Conservation (phyloP, 2,888 invertebrate genomes). For the Volucella zonaria region DNA sequence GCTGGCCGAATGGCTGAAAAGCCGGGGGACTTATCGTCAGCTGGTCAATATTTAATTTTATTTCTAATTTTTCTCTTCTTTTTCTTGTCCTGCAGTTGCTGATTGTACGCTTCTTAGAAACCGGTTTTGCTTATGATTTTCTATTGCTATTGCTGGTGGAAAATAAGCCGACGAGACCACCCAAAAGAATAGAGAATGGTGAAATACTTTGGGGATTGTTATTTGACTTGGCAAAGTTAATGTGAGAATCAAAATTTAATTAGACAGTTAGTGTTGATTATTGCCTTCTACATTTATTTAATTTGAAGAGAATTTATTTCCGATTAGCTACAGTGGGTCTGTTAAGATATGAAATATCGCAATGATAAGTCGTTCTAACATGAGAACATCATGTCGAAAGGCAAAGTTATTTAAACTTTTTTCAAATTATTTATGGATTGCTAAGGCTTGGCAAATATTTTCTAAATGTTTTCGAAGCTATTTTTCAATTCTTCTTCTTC, state of each 20-base stretch:
- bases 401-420: no score
- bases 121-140: constrained; percentile 11
- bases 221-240: not conserved
- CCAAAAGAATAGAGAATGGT: constrained; percentile 8
- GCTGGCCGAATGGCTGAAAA: not conserved
- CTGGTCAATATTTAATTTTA: constrained; percentile 13
- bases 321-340: constrained; percentile 9
- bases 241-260: no score
- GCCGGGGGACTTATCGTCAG: constrained; percentile 35
- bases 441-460: no score
- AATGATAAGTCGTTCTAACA: no score
- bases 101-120: constrained; percentile 1
- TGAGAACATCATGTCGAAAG: no score
- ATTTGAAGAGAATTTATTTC: not conserved
- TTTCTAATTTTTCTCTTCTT: not conserved
- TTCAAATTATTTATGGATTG: no score
- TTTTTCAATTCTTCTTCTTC: no score
- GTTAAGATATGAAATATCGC: no score
- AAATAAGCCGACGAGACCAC: constrained; percentile 1
- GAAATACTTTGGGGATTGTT: constrained; percentile 25
- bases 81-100: not conserved
- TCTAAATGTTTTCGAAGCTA: no score
- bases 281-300: no score
- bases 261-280: no score
- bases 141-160: not conserved